These are phyloP conservation scores for Plebejus melissa DNA, from an alignment of 2,888 invertebrate species.

Conservation along the genomic window DNA sequence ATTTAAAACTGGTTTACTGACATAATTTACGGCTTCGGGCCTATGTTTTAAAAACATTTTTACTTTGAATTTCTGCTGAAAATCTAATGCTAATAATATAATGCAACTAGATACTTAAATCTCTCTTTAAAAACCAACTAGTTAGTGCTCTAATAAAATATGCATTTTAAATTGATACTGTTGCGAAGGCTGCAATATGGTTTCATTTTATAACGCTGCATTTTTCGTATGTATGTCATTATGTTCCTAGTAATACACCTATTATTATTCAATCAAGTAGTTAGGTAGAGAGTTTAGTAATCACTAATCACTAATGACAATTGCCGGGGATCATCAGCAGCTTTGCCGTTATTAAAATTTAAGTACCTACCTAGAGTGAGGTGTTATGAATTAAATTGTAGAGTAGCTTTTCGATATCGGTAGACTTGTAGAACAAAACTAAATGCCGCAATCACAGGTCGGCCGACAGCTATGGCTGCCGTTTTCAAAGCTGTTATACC, in stretches of 20 bases:
- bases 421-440: no score
- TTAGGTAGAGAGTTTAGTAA: neutral
- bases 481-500: conserved; percentile 45
- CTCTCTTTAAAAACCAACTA: neutral
- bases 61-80: no score
- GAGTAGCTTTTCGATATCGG: neutral
- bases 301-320: neutral
- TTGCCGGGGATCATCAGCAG: neutral
- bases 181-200: neutral
- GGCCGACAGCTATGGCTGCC: neutral
- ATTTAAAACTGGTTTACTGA: no score
- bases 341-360: neutral
- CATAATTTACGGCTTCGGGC: no score
- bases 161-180: neutral
- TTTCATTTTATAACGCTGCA: neutral
- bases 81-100: no score
- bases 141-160: neutral
- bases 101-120: no score
- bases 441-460: no score
- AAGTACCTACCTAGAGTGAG: neutral
- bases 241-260: neutral
- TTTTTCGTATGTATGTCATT: neutral
- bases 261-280: neutral
- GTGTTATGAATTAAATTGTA: no score
- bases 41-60: no score